Conservation (phyloP, 2,888 invertebrate genomes). For the Sesia apiformis region DNA sequence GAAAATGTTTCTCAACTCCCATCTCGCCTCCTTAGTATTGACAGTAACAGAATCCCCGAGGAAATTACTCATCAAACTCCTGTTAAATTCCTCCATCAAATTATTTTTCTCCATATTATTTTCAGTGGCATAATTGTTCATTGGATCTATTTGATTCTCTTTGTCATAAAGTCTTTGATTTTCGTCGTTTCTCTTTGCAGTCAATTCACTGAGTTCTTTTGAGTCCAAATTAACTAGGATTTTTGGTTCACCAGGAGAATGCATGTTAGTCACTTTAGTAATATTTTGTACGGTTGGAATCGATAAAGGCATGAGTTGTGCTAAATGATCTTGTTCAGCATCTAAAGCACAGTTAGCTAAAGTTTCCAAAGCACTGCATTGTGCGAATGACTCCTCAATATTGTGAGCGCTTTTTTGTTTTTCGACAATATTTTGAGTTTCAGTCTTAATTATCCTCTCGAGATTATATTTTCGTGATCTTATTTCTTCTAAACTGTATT, state of each 20-base stretch:
- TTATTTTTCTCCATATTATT: conserved; percentile 54
- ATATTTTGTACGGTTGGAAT: conserved; percentile 63
- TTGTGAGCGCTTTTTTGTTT: conserved; percentile 38
- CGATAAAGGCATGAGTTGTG: conserved; percentile 57
- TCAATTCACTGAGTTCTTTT: conserved; percentile 59
- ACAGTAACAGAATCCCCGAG: conserved; percentile 78
- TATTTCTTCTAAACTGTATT: conserved; percentile 87
- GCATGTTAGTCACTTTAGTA: conserved; percentile 63
- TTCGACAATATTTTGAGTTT: conserved; percentile 29
- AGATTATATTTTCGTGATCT: conserved; percentile 74
- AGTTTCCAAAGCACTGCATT: conserved; percentile 65
- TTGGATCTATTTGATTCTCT: conserved; percentile 40
- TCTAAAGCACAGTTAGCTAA: conserved; percentile 66
- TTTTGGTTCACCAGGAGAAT: conserved; percentile 66
- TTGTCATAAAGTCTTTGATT: conserved; percentile 33
- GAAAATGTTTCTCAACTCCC: conserved; percentile 77
- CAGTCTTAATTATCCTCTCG: conserved; percentile 41
- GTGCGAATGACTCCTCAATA: conserved; percentile 58
- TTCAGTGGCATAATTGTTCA: conserved; percentile 33
- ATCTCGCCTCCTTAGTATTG: conserved; percentile 80
- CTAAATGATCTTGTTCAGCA: conserved; percentile 59
- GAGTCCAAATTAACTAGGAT: conserved; percentile 64
- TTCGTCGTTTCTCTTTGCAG: conserved; percentile 44
- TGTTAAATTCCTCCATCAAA: conserved; percentile 64
- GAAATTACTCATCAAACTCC: conserved; percentile 65